Percentiles rank a stretch among this genome's conserved stretches.
Evolutionary conservation across 1,140 invertebrate genomes (phyloP).

Genomic region (Artemia franciscana): DNA sequence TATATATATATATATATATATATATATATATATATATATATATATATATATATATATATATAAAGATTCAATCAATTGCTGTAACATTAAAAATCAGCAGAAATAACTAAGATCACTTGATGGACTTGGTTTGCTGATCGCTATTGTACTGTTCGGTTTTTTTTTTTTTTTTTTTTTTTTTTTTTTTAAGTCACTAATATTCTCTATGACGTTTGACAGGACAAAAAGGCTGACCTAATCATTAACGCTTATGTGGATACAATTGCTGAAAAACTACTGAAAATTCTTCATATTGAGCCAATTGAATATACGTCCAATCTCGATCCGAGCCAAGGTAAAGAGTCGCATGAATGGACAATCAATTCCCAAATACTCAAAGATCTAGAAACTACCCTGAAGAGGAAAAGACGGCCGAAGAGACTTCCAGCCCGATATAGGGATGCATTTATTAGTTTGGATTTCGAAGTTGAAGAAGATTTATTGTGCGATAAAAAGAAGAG

Average conservation of each 20-base stretch:
- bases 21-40: too few relatives aligned
- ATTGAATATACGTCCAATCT: slow-evolving; percentile 34
- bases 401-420: neutral
- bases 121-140: too few relatives aligned
- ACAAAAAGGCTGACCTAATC: slow-evolving; percentile 69
- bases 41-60: too few relatives aligned
- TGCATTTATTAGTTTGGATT: neutral
- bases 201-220: slow-evolving; percentile 29
- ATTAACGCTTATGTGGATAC: slow-evolving; percentile 76
- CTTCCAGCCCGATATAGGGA: neutral
- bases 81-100: too few relatives aligned
- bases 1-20: too few relatives aligned
- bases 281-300: slow-evolving; percentile 41
- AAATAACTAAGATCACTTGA: too few relatives aligned
- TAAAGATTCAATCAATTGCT: too few relatives aligned
- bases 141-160: neutral
- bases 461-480: neutral
- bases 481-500: neutral
- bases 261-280: slow-evolving; percentile 49
- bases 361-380: neutral
- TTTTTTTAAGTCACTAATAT: neutral
- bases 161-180: neutral
- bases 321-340: slow-evolving; percentile 32
- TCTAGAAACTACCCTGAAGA: neutral
- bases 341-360: neutral